Conservation (phyloP, 2,888 invertebrate species). For the Chymomyza amoena region DNA sequence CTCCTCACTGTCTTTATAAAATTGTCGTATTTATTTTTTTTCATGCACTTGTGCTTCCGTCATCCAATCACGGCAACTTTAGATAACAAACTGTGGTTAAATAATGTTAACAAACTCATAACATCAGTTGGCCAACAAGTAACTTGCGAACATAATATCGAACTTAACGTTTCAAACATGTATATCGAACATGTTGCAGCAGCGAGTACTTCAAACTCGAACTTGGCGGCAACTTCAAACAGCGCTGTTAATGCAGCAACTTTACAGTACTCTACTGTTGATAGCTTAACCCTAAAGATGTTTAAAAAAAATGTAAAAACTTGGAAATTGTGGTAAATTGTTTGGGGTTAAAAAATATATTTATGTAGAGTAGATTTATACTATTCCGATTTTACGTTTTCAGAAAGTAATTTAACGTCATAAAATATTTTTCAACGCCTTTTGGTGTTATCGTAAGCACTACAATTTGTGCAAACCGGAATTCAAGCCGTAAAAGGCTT, state of each 20-base stretch:
- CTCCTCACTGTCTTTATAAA: not conserved
- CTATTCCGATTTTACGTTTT: too few species aligned
- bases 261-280: not conserved
- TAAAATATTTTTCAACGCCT: too few species aligned
- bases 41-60: not conserved
- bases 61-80: not conserved
- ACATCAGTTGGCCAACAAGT: not conserved
- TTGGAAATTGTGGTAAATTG: too few species aligned
- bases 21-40: not conserved
- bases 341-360: too few species aligned
- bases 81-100: not conserved
- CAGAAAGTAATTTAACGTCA: too few species aligned
- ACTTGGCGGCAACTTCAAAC: not conserved
- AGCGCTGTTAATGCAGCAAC: not conserved
- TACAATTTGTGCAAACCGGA: too few species aligned
- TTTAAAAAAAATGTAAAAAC: too few species aligned
- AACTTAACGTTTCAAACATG: not conserved
- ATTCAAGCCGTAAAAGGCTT: too few species aligned
- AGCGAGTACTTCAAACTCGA: not conserved
- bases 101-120: not conserved
- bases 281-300: too few species aligned
- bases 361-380: too few species aligned
- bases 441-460: too few species aligned
- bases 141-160: not conserved
- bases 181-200: not conserved